Base-by-base conservation (phyloP, 1,140 invertebrate genomes). In the Pectinophora gossypiella region DNA sequence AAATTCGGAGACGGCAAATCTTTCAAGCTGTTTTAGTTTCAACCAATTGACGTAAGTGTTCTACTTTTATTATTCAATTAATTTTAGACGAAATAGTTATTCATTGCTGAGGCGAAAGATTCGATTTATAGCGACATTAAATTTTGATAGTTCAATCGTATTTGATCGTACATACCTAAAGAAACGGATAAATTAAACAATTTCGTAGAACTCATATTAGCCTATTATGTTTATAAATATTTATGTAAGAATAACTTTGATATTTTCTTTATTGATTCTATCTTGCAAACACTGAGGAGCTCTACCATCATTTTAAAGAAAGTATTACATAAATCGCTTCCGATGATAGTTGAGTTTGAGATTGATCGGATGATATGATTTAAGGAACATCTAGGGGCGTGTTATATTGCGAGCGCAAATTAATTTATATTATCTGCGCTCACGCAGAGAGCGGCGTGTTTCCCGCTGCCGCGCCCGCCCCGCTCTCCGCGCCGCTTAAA, bases 1-100 rank as follows among this genome's bases (percentile, higher is more conserved):
- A 76, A 73, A 75, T 59, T 75, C 53, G 57, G 53, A 67, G 79
- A 80, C 79, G 76, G 68, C 65, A 68, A 74, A 72, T 74, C 66
- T 76, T 77, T 64, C 61, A 69, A 73, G 66, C 53, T 62, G 58
- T 65, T 69, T 69, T 56, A 44, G 59, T 64, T 61, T 54, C 63
- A 72, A 79, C 75, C 68, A 65, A 72, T 79, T 66, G 59, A 66
- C 56, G 64, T 63, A 76, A 72, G 61, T 69, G 66, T 73, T 70
- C 70, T 65, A 75, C 66, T 70, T 74, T 69, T 68, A 72, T 71
- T 64, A 62, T 68, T 70, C 68, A 62, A 69, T 70, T 71, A 70
- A 64, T 59, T 21, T 15, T 40, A 15, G 36, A 40, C 36, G 36
- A 40, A 40, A 40, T 40, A 15, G 36, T 16, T 40, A 15, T 40